Conservation (phyloP, 2,888 invertebrate species). For the Pinctada fucata region DNA sequence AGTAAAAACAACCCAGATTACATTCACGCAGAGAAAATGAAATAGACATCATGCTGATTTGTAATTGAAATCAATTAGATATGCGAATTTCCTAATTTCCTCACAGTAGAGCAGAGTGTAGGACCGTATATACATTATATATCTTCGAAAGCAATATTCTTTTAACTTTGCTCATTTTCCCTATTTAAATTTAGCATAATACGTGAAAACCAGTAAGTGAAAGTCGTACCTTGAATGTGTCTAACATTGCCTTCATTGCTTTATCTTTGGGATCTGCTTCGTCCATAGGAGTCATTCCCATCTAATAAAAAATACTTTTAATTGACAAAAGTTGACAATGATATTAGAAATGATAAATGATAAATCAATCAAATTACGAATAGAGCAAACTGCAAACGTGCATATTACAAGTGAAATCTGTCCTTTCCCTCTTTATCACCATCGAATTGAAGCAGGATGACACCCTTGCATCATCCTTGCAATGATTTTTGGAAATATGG, state of each 20-base stretch:
- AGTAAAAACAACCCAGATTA: too few relatives aligned
- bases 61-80: too few relatives aligned
- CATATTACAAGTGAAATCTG: background rate
- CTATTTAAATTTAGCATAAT: too few relatives aligned
- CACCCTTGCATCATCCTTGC: background rate
- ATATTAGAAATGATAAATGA: background rate
- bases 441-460: background rate
- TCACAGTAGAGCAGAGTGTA: too few relatives aligned
- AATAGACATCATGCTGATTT: too few relatives aligned
- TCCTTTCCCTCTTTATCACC: too few relatives aligned
- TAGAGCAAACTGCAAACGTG: background rate
- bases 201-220: too few relatives aligned
- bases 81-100: too few relatives aligned
- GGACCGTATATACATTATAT: too few relatives aligned
- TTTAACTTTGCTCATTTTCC: too few relatives aligned
- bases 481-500: background rate
- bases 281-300: conserved; percentile 64
- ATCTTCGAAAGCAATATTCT: too few relatives aligned
- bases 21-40: too few relatives aligned
- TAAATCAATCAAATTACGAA: background rate
- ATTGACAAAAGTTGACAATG: background rate
- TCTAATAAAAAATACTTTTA: conserved; percentile 42
- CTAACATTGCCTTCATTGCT: conserved; percentile 49
- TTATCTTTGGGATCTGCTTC: conserved; percentile 52
- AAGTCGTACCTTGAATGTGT: conserved; percentile 54